Evolutionary conservation across 2,113 vertebrate genomes (phyloP).

Genomic region (Chroicocephalus ridibundus): DNA sequence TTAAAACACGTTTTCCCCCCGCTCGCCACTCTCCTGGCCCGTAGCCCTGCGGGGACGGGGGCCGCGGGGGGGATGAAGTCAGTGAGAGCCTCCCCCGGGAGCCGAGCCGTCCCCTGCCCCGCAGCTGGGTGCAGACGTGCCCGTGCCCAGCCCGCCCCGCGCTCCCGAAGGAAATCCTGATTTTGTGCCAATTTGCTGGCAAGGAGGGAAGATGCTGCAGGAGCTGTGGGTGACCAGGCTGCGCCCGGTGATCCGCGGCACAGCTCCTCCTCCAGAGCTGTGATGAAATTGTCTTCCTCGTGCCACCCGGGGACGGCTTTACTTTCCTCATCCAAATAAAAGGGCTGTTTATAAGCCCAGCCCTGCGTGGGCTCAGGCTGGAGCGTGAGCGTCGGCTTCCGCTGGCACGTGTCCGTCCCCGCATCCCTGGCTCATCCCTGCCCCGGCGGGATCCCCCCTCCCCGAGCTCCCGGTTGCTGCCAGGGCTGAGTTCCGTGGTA

Average conservation of each 20-base stretch:
- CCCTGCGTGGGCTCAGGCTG: rapidly evolving
- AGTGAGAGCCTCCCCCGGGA: neutral
- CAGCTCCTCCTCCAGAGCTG: neutral
- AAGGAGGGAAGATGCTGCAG: too few species aligned
- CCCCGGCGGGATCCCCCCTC: neutral
- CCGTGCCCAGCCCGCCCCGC: rapidly evolving
- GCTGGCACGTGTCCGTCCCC: rapidly evolving
- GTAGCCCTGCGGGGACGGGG: rapidly evolving
- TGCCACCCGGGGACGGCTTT: neutral
- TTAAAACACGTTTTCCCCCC: neutral
- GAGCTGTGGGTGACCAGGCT: neutral
- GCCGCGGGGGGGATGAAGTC: neutral
- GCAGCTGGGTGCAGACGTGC: neutral
- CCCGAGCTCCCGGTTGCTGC: neutral
- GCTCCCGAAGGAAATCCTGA: neutral
- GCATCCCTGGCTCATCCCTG: neutral
- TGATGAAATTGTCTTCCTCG: neutral
- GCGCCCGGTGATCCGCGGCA: rapidly evolving
- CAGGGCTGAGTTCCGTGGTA: neutral
- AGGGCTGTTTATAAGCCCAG: neutral
- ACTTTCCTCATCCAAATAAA: neutral
- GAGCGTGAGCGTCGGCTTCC: neutral
- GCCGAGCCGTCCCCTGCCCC: neutral
- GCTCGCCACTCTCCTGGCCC: neutral
- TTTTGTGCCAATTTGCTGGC: neutral